Conservation (phyloP, 1,140 invertebrate genomes). For the Drosophila mayri region DNA sequence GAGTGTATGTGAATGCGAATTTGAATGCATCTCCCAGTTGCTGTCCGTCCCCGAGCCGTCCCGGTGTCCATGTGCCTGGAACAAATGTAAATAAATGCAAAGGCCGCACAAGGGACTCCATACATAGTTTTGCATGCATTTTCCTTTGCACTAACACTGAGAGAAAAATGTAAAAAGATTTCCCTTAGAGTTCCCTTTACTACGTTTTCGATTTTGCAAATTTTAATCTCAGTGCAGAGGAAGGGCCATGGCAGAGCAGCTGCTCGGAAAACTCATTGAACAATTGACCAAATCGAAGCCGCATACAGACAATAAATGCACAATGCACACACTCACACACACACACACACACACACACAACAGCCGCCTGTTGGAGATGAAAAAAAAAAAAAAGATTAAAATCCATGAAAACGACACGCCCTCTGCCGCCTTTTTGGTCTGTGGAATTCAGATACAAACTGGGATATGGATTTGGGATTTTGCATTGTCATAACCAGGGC, state of each 20-base stretch:
- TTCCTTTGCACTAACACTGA: slow-evolving; percentile 16
- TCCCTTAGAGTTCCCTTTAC: background rate
- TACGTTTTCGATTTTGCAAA: background rate
- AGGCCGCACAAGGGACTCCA: slow-evolving; percentile 30
- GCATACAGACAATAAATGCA: slow-evolving; percentile 65
- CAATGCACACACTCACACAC: slow-evolving; percentile 15
- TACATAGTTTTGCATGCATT: slow-evolving; percentile 78
- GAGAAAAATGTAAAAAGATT: background rate
- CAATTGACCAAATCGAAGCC: slow-evolving; percentile 75
- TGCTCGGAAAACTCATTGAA: slow-evolving; percentile 74
- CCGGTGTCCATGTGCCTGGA: slow-evolving; percentile 24
- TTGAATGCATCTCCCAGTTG: slow-evolving; percentile 38
- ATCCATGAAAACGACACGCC: slow-evolving; percentile 59
- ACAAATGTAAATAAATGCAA: slow-evolving; percentile 79
- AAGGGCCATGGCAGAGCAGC: slow-evolving; percentile 49
- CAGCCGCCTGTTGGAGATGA: slow-evolving; percentile 13
- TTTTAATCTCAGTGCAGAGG: slow-evolving; percentile 11
- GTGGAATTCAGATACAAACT: slow-evolving; percentile 14
- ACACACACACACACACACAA: background rate
- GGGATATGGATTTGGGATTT: slow-evolving; percentile 13
- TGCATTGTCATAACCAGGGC: slow-evolving; percentile 10
- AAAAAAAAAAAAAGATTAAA: slow-evolving; percentile 63
- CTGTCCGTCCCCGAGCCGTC: slow-evolving; percentile 28
- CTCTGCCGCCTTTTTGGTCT: background rate
- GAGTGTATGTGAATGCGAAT: slow-evolving; percentile 39